Evolutionary conservation across 2,797 vertebrate genomes (phyloP).

Genomic region (Gymnothorax reevesii): DNA sequence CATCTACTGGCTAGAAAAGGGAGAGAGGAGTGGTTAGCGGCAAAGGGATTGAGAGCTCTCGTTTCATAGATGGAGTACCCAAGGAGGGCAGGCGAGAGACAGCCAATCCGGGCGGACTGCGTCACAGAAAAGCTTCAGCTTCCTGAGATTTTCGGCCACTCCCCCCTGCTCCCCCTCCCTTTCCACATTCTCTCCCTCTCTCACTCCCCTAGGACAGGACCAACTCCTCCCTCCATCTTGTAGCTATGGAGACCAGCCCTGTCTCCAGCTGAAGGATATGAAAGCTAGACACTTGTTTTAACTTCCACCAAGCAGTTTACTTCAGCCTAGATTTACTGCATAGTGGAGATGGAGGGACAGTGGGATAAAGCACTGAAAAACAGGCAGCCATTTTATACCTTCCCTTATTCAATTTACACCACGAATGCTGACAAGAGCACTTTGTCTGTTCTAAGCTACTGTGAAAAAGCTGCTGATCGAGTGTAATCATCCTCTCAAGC

Average conservation of each 20-base stretch:
- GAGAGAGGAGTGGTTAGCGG: conserved; percentile 33
- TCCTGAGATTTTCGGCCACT: not conserved
- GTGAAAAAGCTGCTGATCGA: not conserved
- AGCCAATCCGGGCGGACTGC: conserved; percentile 65
- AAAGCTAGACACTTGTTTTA: not conserved
- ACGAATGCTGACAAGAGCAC: conserved; percentile 3
- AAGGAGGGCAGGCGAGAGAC: conserved; percentile 56
- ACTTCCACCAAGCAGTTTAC: conserved; percentile 1
- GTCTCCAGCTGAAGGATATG: not conserved
- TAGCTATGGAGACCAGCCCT: conserved; percentile 70
- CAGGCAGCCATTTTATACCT: not conserved
- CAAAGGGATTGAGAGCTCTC: conserved; percentile 49
- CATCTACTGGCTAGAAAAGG: conserved; percentile 26
- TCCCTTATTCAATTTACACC: not conserved
- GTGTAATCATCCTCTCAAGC: not conserved
- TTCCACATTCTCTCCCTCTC: conserved; percentile 39
- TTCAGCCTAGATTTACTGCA: conserved; percentile 6
- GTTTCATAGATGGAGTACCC: conserved; percentile 50
- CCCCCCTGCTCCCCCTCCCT: not conserved
- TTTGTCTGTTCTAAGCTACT: not conserved
- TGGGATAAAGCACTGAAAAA: not conserved
- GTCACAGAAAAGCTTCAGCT: conserved; percentile 32
- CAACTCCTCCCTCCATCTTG: conserved; percentile 61
- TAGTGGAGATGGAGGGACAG: not conserved
- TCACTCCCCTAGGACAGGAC: conserved; percentile 36